Evolutionary conservation across 92 coral and sea anemone species (phyloP).

Genomic region (Bergia puertoricense): DNA sequence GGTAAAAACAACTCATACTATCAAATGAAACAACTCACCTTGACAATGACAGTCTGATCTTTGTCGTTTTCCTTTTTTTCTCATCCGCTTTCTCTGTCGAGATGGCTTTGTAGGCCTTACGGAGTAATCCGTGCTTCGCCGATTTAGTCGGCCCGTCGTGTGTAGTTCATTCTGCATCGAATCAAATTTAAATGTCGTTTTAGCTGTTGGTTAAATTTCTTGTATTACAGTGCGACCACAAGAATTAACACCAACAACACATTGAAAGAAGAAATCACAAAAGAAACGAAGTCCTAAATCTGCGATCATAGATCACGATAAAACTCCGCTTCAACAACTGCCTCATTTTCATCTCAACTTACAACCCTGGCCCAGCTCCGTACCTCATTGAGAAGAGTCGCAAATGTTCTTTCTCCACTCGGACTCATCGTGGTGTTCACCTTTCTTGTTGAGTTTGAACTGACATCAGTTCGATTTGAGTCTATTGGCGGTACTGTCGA

Average conservation of each 20-base stretch:
- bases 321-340: conserved; percentile 29
- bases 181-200: conserved; percentile 36
- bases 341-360: conserved; percentile 26
- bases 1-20: conserved; percentile 4
- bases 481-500: conserved; percentile 3
- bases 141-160: conserved; percentile 41
- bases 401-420: conserved; percentile 5
- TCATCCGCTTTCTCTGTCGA: conserved; percentile 37
- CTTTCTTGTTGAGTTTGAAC: conserved; percentile 20
- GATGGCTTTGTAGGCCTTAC: conserved; percentile 45
- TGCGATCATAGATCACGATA: neutral
- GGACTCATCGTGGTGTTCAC: conserved; percentile 27
- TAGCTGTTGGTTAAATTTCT: conserved; percentile 11
- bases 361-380: neutral
- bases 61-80: conserved; percentile 33
- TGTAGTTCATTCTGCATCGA: conserved; percentile 28
- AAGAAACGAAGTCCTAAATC: conserved; percentile 13
- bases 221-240: conserved; percentile 24
- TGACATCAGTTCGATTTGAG: conserved; percentile 33
- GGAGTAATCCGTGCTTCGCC: conserved; percentile 55
- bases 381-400: conserved; percentile 31
- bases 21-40: conserved; percentile 40
- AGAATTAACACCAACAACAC: conserved; percentile 6
- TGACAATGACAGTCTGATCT: conserved; percentile 4
- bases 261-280: conserved; percentile 2